Base-by-base conservation (phyloP, 2,888 invertebrate genomes). In the Tenthredo mesomela region DNA sequence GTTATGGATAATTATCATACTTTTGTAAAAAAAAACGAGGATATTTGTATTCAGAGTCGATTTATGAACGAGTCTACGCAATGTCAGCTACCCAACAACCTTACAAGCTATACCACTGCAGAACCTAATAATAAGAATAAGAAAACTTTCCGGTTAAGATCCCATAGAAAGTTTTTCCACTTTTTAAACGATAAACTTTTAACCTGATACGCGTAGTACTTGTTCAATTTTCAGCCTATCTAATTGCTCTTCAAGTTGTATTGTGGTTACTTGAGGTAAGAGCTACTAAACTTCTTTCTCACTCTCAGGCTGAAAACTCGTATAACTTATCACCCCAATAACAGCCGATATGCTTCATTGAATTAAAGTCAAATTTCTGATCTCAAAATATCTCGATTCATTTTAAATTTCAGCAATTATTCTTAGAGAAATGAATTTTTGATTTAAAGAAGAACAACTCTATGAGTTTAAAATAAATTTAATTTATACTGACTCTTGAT, bases 181-280 rank as follows among this genome's bases (percentile, higher is more conserved):
- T 77, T 54, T 77, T 77, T 77, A 77, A 77, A 54, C 77, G 77
- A 54, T 77, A 77, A 77, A 77, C 77, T 77, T 77, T 77, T 54
- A 77, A 77, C 80, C 80, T 80, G 58, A 77, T 54, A 58, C 37
- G 58, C 77, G 29, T 77, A 47, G 50, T 50, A 77, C 61, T 61
- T 33, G 80, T 61, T 80, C 80, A 58, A 80, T 80, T 80, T 61
- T 25, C 61, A 80, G 58, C 58, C 80, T 80, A 61, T 37, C 80
- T 80, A 80, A 80, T 80, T 40, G 37, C 80, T 61, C 58, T 54
- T 54, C 29, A 54, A 77, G 18, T 77, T 73, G 40, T 73, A 73
- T 43, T 73, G 71, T n/a, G 71, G 37, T 40, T 37, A 73, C 43
- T 43, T 40, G 21, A 3, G 40, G 71, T 73, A 21, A 40, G 43